Evolutionary conservation across 2,888 invertebrate genomes (phyloP).

Genomic region (Drosophila ochracea): DNA sequence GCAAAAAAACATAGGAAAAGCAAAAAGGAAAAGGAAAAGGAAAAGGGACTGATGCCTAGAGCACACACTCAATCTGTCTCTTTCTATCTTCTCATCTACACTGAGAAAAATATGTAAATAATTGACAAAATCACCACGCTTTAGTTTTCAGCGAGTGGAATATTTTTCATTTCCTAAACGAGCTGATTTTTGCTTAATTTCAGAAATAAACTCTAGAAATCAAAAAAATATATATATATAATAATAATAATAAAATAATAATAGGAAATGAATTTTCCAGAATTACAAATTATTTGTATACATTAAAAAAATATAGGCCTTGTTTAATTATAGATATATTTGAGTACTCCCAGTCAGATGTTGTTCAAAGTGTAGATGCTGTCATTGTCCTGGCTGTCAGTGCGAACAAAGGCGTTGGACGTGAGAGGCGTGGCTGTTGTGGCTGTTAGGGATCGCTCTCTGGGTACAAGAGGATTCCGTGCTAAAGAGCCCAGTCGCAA

Average conservation of each 20-base stretch:
- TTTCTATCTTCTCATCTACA: slow-evolving; percentile 13
- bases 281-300: neutral
- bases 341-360: too few species aligned
- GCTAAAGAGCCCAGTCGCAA: slow-evolving; percentile 62
- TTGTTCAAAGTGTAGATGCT: slow-evolving; percentile 8
- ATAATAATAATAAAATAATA: too few species aligned
- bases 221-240: too few species aligned
- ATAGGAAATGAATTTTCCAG: neutral
- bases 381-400: slow-evolving; percentile 30
- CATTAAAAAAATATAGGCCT: neutral
- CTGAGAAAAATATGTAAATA: neutral
- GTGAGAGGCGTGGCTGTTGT: slow-evolving; percentile 65
- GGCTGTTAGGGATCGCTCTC: slow-evolving; percentile 41
- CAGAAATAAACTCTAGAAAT: neutral
- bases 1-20: slow-evolving; percentile 62
- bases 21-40: neutral
- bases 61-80: slow-evolving; percentile 13
- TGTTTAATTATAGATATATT: neutral
- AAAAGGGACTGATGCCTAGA: slow-evolving; percentile 4
- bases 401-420: slow-evolving; percentile 37
- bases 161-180: rapidly evolving
- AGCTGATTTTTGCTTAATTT: neutral
- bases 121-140: neutral
- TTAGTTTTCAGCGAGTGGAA: neutral
- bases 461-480: slow-evolving; percentile 41